Evolutionary conservation across 2,888 invertebrate species (phyloP).

Genomic region (Notodromas monacha): DNA sequence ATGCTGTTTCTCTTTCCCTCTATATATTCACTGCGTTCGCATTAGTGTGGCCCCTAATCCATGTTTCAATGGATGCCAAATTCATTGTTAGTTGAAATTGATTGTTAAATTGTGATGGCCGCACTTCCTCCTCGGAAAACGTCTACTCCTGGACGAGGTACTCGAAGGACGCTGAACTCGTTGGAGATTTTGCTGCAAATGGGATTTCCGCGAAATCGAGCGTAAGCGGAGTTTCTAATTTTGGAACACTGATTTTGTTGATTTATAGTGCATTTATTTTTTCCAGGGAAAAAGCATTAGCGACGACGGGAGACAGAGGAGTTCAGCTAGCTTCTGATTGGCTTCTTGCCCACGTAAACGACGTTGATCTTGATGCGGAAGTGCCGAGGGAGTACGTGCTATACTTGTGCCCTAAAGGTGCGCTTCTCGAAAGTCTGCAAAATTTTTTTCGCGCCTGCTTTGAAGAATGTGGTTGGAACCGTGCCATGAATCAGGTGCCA

Average conservation of each 20-base stretch:
- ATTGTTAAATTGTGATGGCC: no score
- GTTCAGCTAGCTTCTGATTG: slow-evolving; percentile 66
- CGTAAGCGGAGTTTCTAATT: slow-evolving; percentile 26
- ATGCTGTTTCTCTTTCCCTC: no score
- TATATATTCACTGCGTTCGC: no score
- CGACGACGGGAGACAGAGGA: slow-evolving; percentile 56
- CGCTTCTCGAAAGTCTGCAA: slow-evolving; percentile 32
- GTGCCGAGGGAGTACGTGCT: slow-evolving; percentile 51
- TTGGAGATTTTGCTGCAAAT: slow-evolving; percentile 50
- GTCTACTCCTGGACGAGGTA: slow-evolving; percentile 32
- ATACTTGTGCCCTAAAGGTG: slow-evolving; percentile 51
- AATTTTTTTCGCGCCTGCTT: slow-evolving; percentile 34
- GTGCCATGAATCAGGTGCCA: slow-evolving; percentile 58
- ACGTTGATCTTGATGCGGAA: slow-evolving; percentile 38
- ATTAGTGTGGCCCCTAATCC: no score
- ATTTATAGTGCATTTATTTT: slow-evolving; percentile 8
- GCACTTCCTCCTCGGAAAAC: slow-evolving; percentile 41
- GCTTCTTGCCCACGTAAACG: slow-evolving; percentile 60
- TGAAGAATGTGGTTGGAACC: slow-evolving; percentile 44
- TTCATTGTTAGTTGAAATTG: no score
- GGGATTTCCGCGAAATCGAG: slow-evolving; percentile 57
- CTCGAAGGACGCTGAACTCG: slow-evolving; percentile 36
- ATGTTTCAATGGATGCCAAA: no score
- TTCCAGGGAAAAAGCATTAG: slow-evolving; percentile 49
- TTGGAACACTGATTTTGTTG: slow-evolving; percentile 6